Conservation (phyloP, 2,113 vertebrate genomes). For the Scytalopus superciliaris region DNA sequence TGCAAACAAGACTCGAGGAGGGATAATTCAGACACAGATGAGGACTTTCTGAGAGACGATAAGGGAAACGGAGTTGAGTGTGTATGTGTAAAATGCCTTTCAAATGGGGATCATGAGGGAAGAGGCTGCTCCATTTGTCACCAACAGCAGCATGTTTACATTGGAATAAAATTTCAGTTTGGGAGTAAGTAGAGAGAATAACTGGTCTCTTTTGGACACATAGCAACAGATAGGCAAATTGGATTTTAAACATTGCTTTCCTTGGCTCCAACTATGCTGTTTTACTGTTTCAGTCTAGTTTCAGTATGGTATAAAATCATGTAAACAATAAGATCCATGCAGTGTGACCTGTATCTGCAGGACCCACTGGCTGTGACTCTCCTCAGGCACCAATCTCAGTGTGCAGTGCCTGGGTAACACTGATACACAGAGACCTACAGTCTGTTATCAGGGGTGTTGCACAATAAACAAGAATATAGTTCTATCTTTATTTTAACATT, state of each 20-base stretch:
- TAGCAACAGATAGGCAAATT: neutral
- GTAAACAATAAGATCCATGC: neutral
- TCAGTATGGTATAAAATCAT: neutral
- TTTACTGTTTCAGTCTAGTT: neutral
- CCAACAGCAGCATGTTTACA: neutral
- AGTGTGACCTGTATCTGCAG: neutral
- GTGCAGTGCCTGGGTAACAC: neutral
- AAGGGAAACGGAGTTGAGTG: neutral
- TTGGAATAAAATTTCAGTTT: neutral
- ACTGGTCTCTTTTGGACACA: neutral
- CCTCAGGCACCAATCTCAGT: accelerated
- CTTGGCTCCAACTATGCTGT: neutral
- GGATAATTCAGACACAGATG: neutral
- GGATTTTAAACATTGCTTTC: neutral
- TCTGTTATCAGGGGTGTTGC: neutral
- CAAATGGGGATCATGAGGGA: neutral
- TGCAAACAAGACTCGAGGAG: neutral
- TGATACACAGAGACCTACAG: neutral
- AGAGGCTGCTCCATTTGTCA: neutral
- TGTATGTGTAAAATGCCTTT: neutral
- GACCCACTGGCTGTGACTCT: neutral
- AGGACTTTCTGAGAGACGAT: neutral
- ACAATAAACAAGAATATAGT: neutral
- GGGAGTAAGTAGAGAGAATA: neutral
- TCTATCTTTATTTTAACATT: neutral